phyloP scores from a whole-genome alignment of 2,888 invertebrate species.

The Perizoma affinitatum region DNA sequence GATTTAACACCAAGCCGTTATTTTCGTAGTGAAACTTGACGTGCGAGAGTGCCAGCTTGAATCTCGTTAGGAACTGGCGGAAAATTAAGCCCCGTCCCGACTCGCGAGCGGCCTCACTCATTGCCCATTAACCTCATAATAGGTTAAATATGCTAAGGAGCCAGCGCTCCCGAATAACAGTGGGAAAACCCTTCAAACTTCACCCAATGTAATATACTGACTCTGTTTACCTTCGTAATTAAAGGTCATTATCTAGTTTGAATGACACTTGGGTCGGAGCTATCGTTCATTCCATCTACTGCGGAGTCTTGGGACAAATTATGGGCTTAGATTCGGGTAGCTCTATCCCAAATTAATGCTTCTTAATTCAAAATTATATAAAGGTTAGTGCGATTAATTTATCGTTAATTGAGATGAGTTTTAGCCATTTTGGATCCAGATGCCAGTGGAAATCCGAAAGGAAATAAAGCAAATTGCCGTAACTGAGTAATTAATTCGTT shows the following conservation, averaged over 20 bases:
- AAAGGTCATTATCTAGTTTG: conserved; percentile 36
- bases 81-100: conserved; percentile 61
- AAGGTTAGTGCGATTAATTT: conserved; percentile 21
- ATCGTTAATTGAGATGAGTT: conserved; percentile 30
- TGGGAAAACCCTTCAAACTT: conserved; percentile 49
- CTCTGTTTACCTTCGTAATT: conserved; percentile 38
- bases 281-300: conserved; percentile 19
- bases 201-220: conserved; percentile 33
- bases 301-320: conserved; percentile 8
- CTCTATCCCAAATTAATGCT: conserved; percentile 12
- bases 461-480: conserved; percentile 37
- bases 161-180: conserved; percentile 56
- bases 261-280: conserved; percentile 28
- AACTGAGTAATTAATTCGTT: conserved; percentile 35
- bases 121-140: conserved; percentile 77
- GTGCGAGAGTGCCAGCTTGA: conserved; percentile 37
- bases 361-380: conserved; percentile 13
- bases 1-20: conserved; percentile 37
- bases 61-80: conserved; percentile 64
- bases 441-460: conserved; percentile 23
- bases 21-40: conserved; percentile 38
- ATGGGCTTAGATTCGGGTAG: neutral
- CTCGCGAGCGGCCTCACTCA: conserved; percentile 58
- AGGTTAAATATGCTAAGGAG: conserved; percentile 78
- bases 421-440: conserved; percentile 22